These are phyloP conservation scores for Phylloscopus collybita DNA, from an alignment of 2,797 vertebrate species.

Conservation along the genomic window DNA sequence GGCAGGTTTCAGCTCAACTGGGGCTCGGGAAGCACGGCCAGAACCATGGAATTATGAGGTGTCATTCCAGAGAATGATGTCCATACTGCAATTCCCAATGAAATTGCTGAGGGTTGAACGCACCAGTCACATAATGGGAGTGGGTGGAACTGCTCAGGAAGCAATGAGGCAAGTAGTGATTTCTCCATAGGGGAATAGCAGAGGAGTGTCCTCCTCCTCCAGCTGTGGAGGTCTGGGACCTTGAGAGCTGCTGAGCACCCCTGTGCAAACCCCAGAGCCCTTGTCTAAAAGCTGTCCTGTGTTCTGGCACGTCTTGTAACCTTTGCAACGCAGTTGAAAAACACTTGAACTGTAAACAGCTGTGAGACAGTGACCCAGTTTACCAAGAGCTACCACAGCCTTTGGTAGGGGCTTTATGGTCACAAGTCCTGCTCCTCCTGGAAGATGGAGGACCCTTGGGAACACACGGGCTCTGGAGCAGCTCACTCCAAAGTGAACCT, in stretches of 20 bases:
- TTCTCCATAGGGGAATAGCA: background rate
- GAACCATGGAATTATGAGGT: background rate
- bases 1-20: rapidly evolving
- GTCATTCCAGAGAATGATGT: background rate
- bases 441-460: background rate
- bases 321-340: background rate
- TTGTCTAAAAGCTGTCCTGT: background rate
- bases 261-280: background rate
- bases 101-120: background rate
- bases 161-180: background rate
- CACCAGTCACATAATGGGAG: background rate
- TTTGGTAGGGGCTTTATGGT: background rate
- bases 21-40: rapidly evolving
- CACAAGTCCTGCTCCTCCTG: background rate
- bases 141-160: slow-evolving; percentile 17
- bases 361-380: background rate
- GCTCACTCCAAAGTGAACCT: rapidly evolving
- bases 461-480: rapidly evolving
- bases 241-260: background rate
- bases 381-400: background rate
- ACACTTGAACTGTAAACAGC: background rate
- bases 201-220: background rate
- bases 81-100: background rate
- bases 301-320: background rate
- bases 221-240: background rate